phyloP scores from a whole-genome alignment of 2,888 invertebrate genomes.

The Megastigmus dorsalis region DNA sequence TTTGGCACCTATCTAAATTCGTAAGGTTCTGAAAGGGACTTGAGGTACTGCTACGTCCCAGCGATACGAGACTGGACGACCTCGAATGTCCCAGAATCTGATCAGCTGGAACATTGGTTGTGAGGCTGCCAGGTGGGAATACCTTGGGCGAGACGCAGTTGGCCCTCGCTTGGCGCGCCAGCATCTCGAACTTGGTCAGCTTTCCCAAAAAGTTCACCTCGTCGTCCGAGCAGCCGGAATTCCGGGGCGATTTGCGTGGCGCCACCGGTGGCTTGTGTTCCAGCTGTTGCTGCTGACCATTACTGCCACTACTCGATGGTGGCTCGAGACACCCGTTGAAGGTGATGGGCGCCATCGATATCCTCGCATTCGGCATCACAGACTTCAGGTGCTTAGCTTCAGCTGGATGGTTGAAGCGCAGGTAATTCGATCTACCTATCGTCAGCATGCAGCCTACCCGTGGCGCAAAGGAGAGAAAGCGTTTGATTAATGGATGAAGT shows the following conservation, averaged over 20 bases:
- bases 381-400: constrained; percentile 92
- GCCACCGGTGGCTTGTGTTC: constrained; percentile 81
- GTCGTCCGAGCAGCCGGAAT: constrained; percentile 71
- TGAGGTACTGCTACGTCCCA: constrained; percentile 70
- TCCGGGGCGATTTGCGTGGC: constrained; percentile 78
- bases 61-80: constrained; percentile 68
- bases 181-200: constrained; percentile 87
- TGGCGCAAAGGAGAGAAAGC: constrained; percentile 61
- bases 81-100: constrained; percentile 79
- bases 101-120: constrained; percentile 88
- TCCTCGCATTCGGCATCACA: constrained; percentile 84
- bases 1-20: constrained; percentile 62
- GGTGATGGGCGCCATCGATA: constrained; percentile 87
- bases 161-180: constrained; percentile 77
- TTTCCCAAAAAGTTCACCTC: constrained; percentile 81
- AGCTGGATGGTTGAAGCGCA: constrained; percentile 94
- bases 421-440: constrained; percentile 92
- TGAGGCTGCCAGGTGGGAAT: constrained; percentile 85
- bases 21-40: constrained; percentile 66
- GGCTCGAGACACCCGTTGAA: constrained; percentile 71
- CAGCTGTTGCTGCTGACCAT: constrained; percentile 55
- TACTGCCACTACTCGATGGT: constrained; percentile 53
- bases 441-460: constrained; percentile 95
- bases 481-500: no score
- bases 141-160: constrained; percentile 83